Base-by-base conservation (phyloP, 2,113 vertebrate genomes). In the Sminthopsis crassicaudata region DNA sequence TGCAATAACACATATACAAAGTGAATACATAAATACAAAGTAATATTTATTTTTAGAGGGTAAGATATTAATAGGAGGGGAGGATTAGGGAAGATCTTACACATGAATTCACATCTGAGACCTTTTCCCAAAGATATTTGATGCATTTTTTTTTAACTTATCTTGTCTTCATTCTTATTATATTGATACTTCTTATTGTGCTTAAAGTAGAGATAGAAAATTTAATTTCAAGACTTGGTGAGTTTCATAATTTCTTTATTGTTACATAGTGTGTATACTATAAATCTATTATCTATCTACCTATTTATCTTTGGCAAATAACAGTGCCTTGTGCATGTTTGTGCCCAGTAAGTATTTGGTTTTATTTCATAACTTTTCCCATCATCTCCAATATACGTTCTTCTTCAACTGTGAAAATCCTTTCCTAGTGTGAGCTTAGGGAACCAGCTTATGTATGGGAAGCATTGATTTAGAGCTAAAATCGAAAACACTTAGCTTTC, bases 391-490 rank as follows among this genome's bases (percentile, higher is more conserved):
- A 94, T 46, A 46, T 55, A 89, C 57, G 95, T 95, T 50, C 42
- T 46, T 95, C 96, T 95, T 52, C 57, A 96, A 8, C 92, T 53
- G 94, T 93, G 52, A 90, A 30, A 91, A n/a, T 36, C 46, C 42
- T 96, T 93, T 95, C 55, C 46, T 46, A 95, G 92, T 94, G 27
- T 90, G 53, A 91, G 25, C 46, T 22, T 57, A 93, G 53, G 53
- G 92, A 92, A 30, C 60, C 23, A 36, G 48, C 51, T 14, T 76
- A n/a, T 88, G 55, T 55, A 48, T 93, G 55, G 91, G 2, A 89
- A 93, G 92, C 96, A 95, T 91, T 94, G 95, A 93, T 55, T 94
- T 94, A 92, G 42, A 96, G 96, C 93, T 96, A n/a, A 93, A 94
- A 94, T 90, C 19, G 67, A 94, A 54, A 89, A 89, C 90, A 92